phyloP scores from a whole-genome alignment of 2,113 vertebrate species.

The Gymnobelideus leadbeateri region DNA sequence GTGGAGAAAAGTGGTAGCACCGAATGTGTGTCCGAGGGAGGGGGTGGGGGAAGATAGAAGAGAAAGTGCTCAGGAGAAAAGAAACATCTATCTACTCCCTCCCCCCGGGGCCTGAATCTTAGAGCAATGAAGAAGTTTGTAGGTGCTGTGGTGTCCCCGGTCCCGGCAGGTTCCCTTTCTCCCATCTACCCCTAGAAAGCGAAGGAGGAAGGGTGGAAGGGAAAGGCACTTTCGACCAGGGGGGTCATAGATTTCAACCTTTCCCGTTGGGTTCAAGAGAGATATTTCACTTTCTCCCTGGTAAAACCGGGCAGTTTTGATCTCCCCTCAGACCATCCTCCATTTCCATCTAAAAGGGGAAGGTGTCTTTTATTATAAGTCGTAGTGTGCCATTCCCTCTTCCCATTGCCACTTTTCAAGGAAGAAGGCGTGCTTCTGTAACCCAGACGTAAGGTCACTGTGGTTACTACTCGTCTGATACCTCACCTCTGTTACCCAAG shows the following conservation, averaged over 20 bases:
- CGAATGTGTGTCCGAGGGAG: background rate
- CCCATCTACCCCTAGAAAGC: background rate
- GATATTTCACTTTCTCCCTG: background rate
- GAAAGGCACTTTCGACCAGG: background rate
- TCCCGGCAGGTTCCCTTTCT: background rate
- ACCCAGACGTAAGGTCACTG: background rate
- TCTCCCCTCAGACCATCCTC: background rate
- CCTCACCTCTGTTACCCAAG: background rate
- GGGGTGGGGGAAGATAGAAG: background rate
- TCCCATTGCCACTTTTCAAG: background rate
- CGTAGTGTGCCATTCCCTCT: background rate
- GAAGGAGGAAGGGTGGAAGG: background rate
- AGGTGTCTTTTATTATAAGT: background rate
- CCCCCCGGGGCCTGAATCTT: background rate
- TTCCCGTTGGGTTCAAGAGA: background rate
- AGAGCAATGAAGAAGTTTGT: background rate
- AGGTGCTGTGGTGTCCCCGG: background rate
- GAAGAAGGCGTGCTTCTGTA: background rate
- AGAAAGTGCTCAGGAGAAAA: background rate
- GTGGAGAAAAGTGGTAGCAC: background rate
- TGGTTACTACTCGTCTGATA: background rate
- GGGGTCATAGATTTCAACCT: background rate
- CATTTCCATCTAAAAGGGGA: background rate
- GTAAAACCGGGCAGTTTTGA: background rate
- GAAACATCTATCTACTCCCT: background rate